Percentiles rank a stretch among this genome's conserved stretches.
Conservation (phyloP, 2,888 invertebrate genomes). For the Ischnus inquisitorius region DNA sequence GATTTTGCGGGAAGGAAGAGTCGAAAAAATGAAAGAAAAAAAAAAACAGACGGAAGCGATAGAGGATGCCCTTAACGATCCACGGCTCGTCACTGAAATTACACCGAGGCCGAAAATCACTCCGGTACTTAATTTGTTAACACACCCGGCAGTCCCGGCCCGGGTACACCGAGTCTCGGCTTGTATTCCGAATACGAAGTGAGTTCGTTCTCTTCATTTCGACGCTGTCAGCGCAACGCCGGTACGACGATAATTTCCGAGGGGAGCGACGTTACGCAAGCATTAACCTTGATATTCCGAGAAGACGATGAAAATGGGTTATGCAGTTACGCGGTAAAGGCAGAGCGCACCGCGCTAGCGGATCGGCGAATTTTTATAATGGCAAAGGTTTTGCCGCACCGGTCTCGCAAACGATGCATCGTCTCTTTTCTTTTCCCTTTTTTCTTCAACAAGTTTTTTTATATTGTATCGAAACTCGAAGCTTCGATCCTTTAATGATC, state of each 20-base stretch:
- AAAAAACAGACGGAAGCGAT: conserved; percentile 30
- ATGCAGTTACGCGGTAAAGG: neutral
- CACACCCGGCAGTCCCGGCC: conserved; percentile 19
- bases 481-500: neutral
- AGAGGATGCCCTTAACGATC: conserved; percentile 64
- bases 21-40: neutral
- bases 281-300: conserved; percentile 12
- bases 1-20: conserved; percentile 4
- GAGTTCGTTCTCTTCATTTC: conserved; percentile 40
- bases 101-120: conserved; percentile 60
- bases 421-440: too few species aligned
- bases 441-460: neutral
- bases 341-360: neutral
- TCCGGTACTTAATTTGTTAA: conserved; percentile 68
- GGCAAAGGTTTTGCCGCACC: neutral
- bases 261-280: conserved; percentile 21
- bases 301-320: conserved; percentile 1
- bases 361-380: neutral
- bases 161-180: neutral
- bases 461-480: neutral
- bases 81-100: conserved; percentile 64
- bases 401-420: neutral
- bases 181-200: neutral
- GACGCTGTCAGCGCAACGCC: conserved; percentile 19
- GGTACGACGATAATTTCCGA: conserved; percentile 32